Base-by-base conservation (phyloP, 2,113 vertebrate genomes). In the Phaethon lepturus region DNA sequence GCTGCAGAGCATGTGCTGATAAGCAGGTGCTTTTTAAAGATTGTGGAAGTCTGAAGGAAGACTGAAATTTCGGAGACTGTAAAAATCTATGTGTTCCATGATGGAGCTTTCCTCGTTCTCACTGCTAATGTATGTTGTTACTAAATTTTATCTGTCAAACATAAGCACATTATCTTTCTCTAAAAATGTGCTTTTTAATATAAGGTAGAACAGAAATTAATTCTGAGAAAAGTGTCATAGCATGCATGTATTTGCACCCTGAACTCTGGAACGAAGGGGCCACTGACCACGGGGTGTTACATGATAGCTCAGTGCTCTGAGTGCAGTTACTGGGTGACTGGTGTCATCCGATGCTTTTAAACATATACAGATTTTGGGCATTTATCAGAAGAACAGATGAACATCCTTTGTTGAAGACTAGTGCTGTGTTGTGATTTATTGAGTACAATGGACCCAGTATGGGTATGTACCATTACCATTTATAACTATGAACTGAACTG, bases 21-120 rank as follows among this genome's bases (percentile, higher is more conserved):
- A 96, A 92, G 49, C 88, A 95, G 86, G 83, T 93, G 75, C 55
- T 86, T 88, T 92, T 78, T 72, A 84, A 89, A 92, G 76, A 91
- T 80, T 81, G 73, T 64, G 44, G 44, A 91, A 88, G 13, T 86
- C 75, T 92, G 64, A 88, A 42, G 40, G 28, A 86, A 66, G 26
- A 45, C 26, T 86, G 14, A 44, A 33, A 72, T 74, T 86, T 92
- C 2, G 2, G 72, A 80, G 25, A 29, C 8, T 74, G 11, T 38
- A 74, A 89, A 95, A 74, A 52, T 67, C 58, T 66, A 6, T 59
- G 28, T 2, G 0, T 33, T 96, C 24, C 33, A 7, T n/a, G 67
- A 73, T 1, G 2, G 60, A 92, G 58, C 5, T 58, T 86, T 72
- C 74, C 55, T 94, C 3, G 0, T 33, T 47, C 71, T 47, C 13